These are phyloP conservation scores for Sinocyclocheilus anophthalmus DNA, from an alignment of 2,113 vertebrate species.

Conservation along the genomic window DNA sequence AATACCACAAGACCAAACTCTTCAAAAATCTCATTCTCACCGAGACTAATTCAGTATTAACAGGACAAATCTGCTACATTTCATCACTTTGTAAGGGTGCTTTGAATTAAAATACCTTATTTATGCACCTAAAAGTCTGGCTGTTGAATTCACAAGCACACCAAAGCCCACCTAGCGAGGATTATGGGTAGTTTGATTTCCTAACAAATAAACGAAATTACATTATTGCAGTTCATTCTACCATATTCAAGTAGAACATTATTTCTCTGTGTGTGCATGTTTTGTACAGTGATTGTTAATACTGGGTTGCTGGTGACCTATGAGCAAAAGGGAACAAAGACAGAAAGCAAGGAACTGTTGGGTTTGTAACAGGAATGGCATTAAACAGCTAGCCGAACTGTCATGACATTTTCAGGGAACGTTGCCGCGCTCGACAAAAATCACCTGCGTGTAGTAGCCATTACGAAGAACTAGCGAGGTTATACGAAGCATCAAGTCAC, in stretches of 20 bases:
- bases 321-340: constrained; percentile 59
- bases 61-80: constrained; percentile 31
- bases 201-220: constrained; percentile 12
- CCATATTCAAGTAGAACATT: constrained; percentile 75
- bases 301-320: constrained; percentile 65
- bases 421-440: constrained; percentile 48
- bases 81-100: constrained; percentile 1
- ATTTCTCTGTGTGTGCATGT: constrained; percentile 47
- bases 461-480: constrained; percentile 51
- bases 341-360: constrained; percentile 47
- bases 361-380: constrained; percentile 55
- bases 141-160: not conserved
- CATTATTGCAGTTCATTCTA: constrained; percentile 41
- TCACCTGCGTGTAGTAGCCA: constrained; percentile 58
- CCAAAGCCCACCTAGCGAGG: not conserved
- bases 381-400: constrained; percentile 1
- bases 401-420: not conserved
- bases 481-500: constrained; percentile 60
- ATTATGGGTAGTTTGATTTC: not conserved
- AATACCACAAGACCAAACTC: constrained; percentile 53
- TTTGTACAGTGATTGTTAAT: constrained; percentile 62
- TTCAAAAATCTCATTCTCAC: constrained; percentile 45
- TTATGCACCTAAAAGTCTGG: not conserved
- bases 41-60: not conserved
- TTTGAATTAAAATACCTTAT: constrained; percentile 33